phyloP scores from a whole-genome alignment of 2,888 invertebrate genomes.

The Tipula vernalis region DNA sequence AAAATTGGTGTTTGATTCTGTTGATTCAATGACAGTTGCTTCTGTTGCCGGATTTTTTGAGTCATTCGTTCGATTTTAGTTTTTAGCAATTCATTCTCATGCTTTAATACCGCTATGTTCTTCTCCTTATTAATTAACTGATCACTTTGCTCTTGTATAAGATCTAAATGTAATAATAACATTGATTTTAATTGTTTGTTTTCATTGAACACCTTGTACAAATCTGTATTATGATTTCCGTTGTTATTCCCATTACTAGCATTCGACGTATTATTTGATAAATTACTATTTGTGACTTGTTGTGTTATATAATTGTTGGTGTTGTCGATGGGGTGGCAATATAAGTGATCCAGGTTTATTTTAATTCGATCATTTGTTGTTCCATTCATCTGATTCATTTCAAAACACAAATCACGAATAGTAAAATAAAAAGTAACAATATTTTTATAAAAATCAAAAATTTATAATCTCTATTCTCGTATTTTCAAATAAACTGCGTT shows the following conservation, averaged over 20 bases:
- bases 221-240: slow-evolving; percentile 17
- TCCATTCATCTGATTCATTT: slow-evolving; percentile 6
- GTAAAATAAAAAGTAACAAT: background rate
- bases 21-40: background rate
- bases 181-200: slow-evolving; percentile 51
- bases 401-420: background rate
- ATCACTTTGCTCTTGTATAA: slow-evolving; percentile 84
- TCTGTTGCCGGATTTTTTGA: background rate
- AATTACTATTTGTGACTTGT: slow-evolving; percentile 17
- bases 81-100: slow-evolving; percentile 71
- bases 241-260: background rate
- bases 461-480: background rate
- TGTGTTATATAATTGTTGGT: slow-evolving; percentile 21
- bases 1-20: background rate
- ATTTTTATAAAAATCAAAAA: background rate
- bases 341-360: slow-evolving; percentile 25
- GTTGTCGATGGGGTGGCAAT: slow-evolving; percentile 26
- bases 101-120: slow-evolving; percentile 52
- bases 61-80: slow-evolving; percentile 24
- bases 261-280: background rate
- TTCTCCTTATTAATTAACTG: slow-evolving; percentile 69
- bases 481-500: background rate
- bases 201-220: slow-evolving; percentile 30
- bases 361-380: background rate
- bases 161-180: slow-evolving; percentile 67